These are phyloP conservation scores for Drosophila yakuba DNA, from an alignment of 1,140 invertebrate species.

Conservation along the genomic window DNA sequence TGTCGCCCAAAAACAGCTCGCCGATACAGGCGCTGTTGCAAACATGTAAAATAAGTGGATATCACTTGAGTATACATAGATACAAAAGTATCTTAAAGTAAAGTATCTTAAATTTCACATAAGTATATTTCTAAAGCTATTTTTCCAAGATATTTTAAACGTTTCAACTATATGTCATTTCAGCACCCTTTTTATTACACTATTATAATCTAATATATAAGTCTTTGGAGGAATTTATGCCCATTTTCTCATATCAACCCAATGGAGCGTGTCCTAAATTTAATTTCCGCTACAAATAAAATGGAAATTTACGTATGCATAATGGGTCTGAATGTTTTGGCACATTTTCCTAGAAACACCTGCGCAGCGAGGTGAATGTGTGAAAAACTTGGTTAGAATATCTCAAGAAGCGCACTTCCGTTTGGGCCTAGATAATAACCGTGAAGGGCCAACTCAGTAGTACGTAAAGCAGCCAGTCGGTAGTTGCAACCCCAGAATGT, in stretches of 20 bases:
- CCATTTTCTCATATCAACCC: conserved; percentile 7
- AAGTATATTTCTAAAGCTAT: too few species aligned
- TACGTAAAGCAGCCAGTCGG: conserved; percentile 2
- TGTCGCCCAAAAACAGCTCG: background rate
- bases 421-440: conserved; percentile 55
- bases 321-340: conserved; percentile 8
- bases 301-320: conserved; percentile 58
- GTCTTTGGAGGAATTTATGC: background rate
- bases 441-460: conserved; percentile 40
- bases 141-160: too few species aligned
- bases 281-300: conserved; percentile 58
- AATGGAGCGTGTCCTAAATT: conserved; percentile 46
- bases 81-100: too few species aligned
- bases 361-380: conserved; percentile 51
- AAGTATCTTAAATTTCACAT: too few species aligned
- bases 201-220: too few species aligned
- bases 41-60: background rate
- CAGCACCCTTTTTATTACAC: too few species aligned
- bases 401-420: conserved; percentile 73
- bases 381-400: conserved; percentile 67
- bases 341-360: conserved; percentile 51
- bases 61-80: too few species aligned
- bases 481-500: conserved; percentile 36
- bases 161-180: too few species aligned
- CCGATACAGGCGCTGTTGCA: too few species aligned